Base-by-base conservation (phyloP, 1,140 invertebrate species). In the Megalonaias nervosa region DNA sequence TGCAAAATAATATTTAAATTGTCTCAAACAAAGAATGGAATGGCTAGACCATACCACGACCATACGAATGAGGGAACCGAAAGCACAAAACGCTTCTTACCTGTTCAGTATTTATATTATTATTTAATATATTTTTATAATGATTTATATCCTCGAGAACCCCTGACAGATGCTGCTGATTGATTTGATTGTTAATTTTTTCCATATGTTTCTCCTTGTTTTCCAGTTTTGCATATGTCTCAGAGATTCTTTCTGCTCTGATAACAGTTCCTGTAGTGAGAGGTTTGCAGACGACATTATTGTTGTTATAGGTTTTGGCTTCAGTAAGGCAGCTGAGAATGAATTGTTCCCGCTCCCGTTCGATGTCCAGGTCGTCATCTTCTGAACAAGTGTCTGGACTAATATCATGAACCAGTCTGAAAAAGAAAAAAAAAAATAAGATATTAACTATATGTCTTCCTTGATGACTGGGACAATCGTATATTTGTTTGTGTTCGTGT, bases 371-470 rank as follows among this genome's bases (percentile, higher is more conserved):
- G 23, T 79, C 77, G 64, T 85, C 75, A 1, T 77, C 79, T 15
- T 81, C 77, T 16, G 77, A 75, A 9, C 16, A 61, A 56, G 58
- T 65, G 23, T 85, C 82, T 16, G 82, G 82, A 66, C 84, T 83
- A 17, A 83, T 79, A 56, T 83, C 82, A 68, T 85, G 84, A 5
- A 78, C 72, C 60, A 83, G 58, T 81, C 82, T 83, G 67, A 31
- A 76, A 80, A 15, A 64, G 58, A 74, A 65, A 9, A 57, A 1
- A 15, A 67, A 57, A 67, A 0, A 56, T 21, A 11, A n/a, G 11
- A 31, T n/a, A 19, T 70, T 57, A 14, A n/a, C 56, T 15, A 15
- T 14, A 48, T 19, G 62, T 62, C 6, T 62, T 68, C 9, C 11
- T 48, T 48, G 6, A 48, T 48, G 38, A 48, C 5, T 48, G 11